Evolutionary conservation across 2,113 vertebrate genomes (phyloP), one percentile per base, ranked within the genome.

Genomic region (Morone saxatilis): DNA sequence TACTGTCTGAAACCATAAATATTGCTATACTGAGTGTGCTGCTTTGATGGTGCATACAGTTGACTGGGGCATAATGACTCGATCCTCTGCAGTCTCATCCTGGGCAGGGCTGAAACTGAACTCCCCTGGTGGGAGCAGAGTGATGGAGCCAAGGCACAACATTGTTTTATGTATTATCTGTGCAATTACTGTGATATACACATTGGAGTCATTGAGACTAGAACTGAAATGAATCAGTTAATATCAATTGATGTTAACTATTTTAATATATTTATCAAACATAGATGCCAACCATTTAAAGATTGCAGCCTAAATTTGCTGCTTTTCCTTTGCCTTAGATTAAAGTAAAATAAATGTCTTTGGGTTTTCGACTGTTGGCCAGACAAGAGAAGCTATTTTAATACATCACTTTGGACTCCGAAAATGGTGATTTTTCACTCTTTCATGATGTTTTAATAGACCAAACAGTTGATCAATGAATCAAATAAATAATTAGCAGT

Each of bases 41-140:
- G 40, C 47, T 66, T 1, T 51, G 17, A 45, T 16, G 9, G 8
- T 31, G 53, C 54, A 20, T 48, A 38, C 11, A 25, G 48, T 5
- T 56, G 62, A 38, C 71, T 25, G 7, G 72, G 62, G 20, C 13
- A 4, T 25, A 6, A 70, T 0, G 60, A 8, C 76, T 74, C n/a
- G 1, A 38, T 73, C 20, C 67, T 86, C 81, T 60, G 86, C 84
- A 75, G 86, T 71, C 47, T 86, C 13, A 25, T 51, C 51, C 57
- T 74, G 68, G 72, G 68, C 76, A 60, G 53, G 86, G 78, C 67
- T 6, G 43, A 81, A 9, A 65, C 38, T 65, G 36, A 82, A 63
- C 67, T 75, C 40, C 80, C n/a, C 10, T 71, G 66, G 16, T 76
- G 54, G 80, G 57, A 73, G 56, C 66, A 60, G 11, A 73, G 36